Percentiles rank a stretch among this genome's conserved stretches.
These are phyloP conservation scores for Calliopum simillimum DNA, from an alignment of 2,888 invertebrate genomes.

Conservation along the genomic window DNA sequence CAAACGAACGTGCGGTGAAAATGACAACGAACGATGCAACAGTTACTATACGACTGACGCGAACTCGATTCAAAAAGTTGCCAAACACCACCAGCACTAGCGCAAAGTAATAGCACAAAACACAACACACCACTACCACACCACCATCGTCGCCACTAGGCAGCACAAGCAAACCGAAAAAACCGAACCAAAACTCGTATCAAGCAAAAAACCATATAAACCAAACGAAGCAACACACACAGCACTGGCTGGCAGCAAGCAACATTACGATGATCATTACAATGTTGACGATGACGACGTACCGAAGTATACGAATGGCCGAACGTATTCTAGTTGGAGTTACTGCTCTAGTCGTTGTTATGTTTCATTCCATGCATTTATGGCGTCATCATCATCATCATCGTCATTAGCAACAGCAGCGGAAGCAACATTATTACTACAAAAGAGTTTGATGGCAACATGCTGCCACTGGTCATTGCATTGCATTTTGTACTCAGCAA, in stretches of 20 bases:
- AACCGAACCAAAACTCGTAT: background rate
- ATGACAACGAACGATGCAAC: conserved; percentile 65
- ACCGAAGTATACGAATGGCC: conserved; percentile 26
- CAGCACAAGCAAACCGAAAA: background rate
- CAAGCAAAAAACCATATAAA: background rate
- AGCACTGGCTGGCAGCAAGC: background rate
- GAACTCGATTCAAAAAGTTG: conserved; percentile 61
- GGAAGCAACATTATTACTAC: too few relatives aligned
- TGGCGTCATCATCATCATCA: conserved; percentile 17
- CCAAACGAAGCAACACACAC: background rate
- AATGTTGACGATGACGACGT: conserved; percentile 10
- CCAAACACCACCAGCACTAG: conserved; percentile 50
- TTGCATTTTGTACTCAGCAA: background rate
- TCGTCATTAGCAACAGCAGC: conserved; percentile 22
- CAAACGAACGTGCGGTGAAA: conserved; percentile 38
- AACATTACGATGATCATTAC: background rate
- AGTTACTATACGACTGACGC: conserved; percentile 67
- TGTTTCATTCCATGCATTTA: conserved; percentile 32
- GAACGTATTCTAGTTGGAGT: background rate
- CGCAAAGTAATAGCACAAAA: conserved; percentile 16
- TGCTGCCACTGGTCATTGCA: background rate
- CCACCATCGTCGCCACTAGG: background rate
- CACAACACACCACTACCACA: conserved; percentile 6
- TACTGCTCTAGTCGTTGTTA: conserved; percentile 17
- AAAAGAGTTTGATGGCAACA: background rate